Evolutionary conservation across 2,888 invertebrate species (phyloP).

Genomic region (Pardosa pseudoannulata): DNA sequence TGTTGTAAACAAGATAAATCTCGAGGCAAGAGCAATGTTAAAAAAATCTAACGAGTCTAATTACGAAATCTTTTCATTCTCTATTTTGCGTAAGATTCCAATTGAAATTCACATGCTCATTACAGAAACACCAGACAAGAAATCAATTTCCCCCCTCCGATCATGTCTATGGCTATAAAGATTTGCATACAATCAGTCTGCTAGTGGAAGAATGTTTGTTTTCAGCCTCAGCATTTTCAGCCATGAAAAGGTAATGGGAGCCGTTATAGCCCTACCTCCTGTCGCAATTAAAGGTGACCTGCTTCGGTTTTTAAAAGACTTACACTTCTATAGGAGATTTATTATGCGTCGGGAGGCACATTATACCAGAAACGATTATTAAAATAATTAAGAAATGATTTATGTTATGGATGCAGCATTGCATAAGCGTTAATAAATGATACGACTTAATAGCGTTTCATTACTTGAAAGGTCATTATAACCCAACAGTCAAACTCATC

Average conservation of each 20-base stretch:
- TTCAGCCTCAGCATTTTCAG: background rate
- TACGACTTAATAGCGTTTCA: background rate
- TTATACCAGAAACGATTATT: slow-evolving; percentile 18
- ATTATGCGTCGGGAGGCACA: background rate
- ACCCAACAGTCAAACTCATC: background rate
- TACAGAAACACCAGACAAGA: background rate
- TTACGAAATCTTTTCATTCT: too few species aligned
- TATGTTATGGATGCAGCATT: slow-evolving; percentile 12
- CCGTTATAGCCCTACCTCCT: background rate
- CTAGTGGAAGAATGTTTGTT: background rate
- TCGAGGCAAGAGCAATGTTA: background rate
- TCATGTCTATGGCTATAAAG: background rate
- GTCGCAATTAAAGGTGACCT: background rate
- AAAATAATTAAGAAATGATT: slow-evolving; percentile 51
- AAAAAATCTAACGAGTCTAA: background rate
- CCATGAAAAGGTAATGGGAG: background rate
- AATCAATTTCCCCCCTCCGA: background rate
- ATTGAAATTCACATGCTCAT: background rate
- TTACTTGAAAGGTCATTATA: background rate
- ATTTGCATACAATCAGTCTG: background rate
- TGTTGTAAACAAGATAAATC: background rate
- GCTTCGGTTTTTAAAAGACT: background rate
- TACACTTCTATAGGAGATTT: background rate
- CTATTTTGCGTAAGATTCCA: background rate
- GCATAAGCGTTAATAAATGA: background rate